These are phyloP conservation scores for Centropus bengalensis DNA, from an alignment of 2,113 vertebrate genomes.

Conservation along the genomic window DNA sequence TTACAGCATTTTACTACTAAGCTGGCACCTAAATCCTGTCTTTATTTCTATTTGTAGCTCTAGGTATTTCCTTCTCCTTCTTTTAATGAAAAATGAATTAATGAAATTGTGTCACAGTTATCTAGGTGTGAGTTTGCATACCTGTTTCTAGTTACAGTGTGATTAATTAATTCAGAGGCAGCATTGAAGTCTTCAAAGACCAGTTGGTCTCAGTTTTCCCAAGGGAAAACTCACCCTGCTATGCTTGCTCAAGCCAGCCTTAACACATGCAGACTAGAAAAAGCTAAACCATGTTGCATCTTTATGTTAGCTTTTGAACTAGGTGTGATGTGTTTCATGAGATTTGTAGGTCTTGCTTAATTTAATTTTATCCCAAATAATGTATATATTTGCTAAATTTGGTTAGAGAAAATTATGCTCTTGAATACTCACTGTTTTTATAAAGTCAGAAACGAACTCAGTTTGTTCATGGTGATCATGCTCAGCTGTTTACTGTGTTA, in stretches of 20 bases:
- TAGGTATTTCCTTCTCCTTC: background rate
- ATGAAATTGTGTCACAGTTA: background rate
- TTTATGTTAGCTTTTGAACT: background rate
- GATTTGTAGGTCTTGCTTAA: background rate
- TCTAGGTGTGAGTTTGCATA: background rate
- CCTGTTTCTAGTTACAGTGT: background rate
- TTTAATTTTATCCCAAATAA: background rate
- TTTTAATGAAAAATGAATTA: background rate
- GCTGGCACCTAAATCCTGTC: background rate
- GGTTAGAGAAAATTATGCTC: background rate
- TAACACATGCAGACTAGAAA: background rate
- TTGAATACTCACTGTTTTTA: background rate
- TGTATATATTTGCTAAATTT: background rate
- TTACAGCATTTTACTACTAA: background rate
- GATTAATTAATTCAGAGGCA: background rate
- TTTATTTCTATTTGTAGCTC: background rate
- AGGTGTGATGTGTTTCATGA: background rate
- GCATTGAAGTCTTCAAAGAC: background rate
- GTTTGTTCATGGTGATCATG: background rate
- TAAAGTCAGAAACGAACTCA: background rate
- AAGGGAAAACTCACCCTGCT: background rate
- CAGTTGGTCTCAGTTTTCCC: background rate
- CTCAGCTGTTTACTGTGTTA: background rate
- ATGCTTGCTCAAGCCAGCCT: background rate
- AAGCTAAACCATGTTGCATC: background rate